Evolutionary conservation across 1,140 invertebrate species (phyloP), one percentile per base, ranked within the genome.

Genomic region (Tenebrio molitor): DNA sequence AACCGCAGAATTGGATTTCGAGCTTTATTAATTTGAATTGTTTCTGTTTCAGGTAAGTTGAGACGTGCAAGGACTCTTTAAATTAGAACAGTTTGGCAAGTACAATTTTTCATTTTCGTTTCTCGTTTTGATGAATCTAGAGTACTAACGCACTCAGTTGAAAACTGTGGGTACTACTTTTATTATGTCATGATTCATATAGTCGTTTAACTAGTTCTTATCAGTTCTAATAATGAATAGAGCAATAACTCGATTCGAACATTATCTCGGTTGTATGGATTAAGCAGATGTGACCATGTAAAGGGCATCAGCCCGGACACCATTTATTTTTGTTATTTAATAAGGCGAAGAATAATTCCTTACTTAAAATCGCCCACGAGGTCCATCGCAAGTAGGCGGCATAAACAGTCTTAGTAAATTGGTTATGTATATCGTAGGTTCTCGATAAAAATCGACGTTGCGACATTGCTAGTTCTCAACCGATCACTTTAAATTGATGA

Each of bases 281-380:
- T 58, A 58, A 58, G 36, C 25, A 39, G 4, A 39, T 39, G 36
- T 39, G 36, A 23, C 21, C 3, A 58, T 58, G 21, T 58, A 58
- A 33, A 58, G 23, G 50, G 50, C 50, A 58, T 29, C 23, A 58
- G 50, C 50, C 50, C n/a, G 10, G n/a, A 29, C 23, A n/a, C 23
- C 44, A 50, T 21, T 17, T 29, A 15, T 58, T 58, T 58, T 58
- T 58, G 50, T 58, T 19, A 58, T 58, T 58, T 58, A 58, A 29
- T 25, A 58, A 58, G 50, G 8, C 50, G 50, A 58, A 29, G 50
- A 58, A 58, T 58, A 58, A 58, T 58, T 58, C 44, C 36, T 39
- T 39, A 58, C 50, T 58, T 58, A 58, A 39, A 58, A 23, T 58
- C 50, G 50, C 50, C 50, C 23, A 58, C 50, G 23, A 58, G 8